phyloP scores from a whole-genome alignment of 2,797 vertebrate genomes.

The Gouania willdenowi region DNA sequence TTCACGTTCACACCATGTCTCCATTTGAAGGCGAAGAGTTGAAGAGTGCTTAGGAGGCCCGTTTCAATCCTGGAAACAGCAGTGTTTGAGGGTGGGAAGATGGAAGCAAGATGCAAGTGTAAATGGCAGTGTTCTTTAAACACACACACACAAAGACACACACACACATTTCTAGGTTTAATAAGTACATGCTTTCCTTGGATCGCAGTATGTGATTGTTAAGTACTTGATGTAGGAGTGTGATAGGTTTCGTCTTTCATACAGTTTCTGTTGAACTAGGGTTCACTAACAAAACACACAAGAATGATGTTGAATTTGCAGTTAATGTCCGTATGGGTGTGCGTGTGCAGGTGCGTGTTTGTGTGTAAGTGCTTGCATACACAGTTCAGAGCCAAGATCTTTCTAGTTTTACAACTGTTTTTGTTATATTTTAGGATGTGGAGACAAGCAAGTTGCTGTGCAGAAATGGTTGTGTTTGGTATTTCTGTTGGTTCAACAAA shows the following conservation, averaged over 20 bases:
- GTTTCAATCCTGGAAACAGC: constrained; percentile 35
- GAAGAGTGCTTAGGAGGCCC: constrained; percentile 24
- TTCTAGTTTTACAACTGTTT: constrained; percentile 29
- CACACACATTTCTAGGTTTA: not conserved
- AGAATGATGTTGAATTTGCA: constrained; percentile 44
- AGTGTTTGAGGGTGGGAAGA: constrained; percentile 29
- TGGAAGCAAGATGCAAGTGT: constrained; percentile 26
- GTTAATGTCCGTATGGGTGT: constrained; percentile 29
- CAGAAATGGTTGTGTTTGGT: constrained; percentile 51
- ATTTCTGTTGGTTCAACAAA: constrained; percentile 67
- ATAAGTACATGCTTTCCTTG: constrained; percentile 21
- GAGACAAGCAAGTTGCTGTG: constrained; percentile 59
- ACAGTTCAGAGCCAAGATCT: constrained; percentile 26
- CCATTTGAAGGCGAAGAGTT: constrained; percentile 37
- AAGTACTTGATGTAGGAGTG: constrained; percentile 14
- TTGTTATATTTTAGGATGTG: constrained; percentile 61
- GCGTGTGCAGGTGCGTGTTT: constrained; percentile 1
- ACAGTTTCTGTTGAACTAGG: constrained; percentile 48
- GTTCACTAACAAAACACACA: constrained; percentile 47
- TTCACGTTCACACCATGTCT: constrained; percentile 23
- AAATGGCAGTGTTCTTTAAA: constrained; percentile 3
- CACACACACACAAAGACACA: not conserved
- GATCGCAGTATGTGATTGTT: constrained; percentile 15
- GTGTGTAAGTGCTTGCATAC: not conserved
- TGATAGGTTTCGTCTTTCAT: constrained; percentile 37